Percentiles rank a stretch among this genome's conserved stretches.
Conservation (phyloP, 1,140 invertebrate genomes). For the Panagrolaimus sp. region DNA sequence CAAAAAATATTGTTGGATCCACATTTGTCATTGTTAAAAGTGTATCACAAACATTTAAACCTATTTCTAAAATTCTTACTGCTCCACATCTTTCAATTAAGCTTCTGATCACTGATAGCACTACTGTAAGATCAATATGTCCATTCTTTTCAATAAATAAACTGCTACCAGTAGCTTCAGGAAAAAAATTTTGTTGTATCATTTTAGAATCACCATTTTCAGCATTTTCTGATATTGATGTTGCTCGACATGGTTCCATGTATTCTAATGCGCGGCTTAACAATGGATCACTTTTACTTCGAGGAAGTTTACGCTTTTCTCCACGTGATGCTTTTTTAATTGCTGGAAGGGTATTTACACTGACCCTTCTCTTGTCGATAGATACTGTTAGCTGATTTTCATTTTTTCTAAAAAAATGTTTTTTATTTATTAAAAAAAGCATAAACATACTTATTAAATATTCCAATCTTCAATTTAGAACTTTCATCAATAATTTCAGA, state of each 20-base stretch:
- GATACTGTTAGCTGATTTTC: neutral
- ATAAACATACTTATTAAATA: constrained; percentile 4
- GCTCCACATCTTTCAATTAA: constrained; percentile 38
- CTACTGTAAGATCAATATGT: constrained; percentile 80
- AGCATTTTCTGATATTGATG: constrained; percentile 1
- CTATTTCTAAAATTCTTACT: constrained; percentile 39
- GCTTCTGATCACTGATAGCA: constrained; percentile 67
- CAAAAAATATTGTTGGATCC: constrained; percentile 39
- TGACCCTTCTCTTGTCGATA: constrained; percentile 28
- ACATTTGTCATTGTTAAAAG: constrained; percentile 42
- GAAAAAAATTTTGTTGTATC: constrained; percentile 65
- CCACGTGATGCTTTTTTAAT: constrained; percentile 29
- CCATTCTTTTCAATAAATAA: constrained; percentile 90
- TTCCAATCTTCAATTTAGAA: constrained; percentile 13
- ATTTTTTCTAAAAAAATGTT: neutral
- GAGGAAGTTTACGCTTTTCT: neutral
- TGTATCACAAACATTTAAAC: constrained; percentile 53
- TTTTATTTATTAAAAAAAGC: neutral
- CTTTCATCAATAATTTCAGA: neutral
- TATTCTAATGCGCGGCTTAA: constrained; percentile 25
- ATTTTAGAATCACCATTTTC: constrained; percentile 15
- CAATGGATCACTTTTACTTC: constrained; percentile 28
- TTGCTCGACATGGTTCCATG: neutral
- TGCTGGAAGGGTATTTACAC: constrained; percentile 41
- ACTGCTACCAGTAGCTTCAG: constrained; percentile 78